Evolutionary conservation across 2,888 invertebrate genomes (phyloP).

Genomic region (Zelleria hepariella): DNA sequence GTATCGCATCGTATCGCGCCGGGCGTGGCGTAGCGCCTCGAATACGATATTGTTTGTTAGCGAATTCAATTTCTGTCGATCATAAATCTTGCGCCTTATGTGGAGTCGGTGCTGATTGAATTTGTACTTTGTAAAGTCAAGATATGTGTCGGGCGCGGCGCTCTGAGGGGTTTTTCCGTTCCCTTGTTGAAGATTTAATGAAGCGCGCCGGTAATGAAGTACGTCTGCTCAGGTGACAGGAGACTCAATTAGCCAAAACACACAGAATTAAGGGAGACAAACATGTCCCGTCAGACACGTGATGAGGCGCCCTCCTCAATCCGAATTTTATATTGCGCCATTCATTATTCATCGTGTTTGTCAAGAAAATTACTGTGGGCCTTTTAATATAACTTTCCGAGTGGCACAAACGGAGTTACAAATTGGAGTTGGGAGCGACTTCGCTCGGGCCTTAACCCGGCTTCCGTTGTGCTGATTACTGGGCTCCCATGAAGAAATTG

Average conservation of each 20-base stretch:
- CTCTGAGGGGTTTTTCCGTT: conserved; percentile 16
- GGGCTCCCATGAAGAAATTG: not conserved
- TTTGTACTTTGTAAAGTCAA: conserved; percentile 42
- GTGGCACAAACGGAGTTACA: conserved; percentile 35
- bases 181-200: conserved; percentile 46
- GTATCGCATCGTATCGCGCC: conserved; percentile 38
- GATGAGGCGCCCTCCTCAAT: conserved; percentile 57
- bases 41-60: conserved; percentile 71
- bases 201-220: conserved; percentile 27
- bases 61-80: conserved; percentile 71
- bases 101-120: conserved; percentile 66
- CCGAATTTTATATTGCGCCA: conserved; percentile 67
- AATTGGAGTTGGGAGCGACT: conserved; percentile 61
- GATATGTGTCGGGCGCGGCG: conserved; percentile 22
- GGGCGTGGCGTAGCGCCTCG: conserved; percentile 61
- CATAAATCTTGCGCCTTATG: conserved; percentile 72
- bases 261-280: conserved; percentile 68
- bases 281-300: conserved; percentile 53
- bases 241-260: conserved; percentile 69
- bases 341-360: conserved; percentile 68
- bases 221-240: conserved; percentile 40
- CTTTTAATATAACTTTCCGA: conserved; percentile 70
- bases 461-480: not conserved
- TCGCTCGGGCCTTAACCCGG: conserved; percentile 49
- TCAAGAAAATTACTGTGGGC: conserved; percentile 68